Evolutionary conservation across 2,797 vertebrate genomes (phyloP), one percentile per base, ranked within the genome.

Genomic region (Apogon hyalosoma): DNA sequence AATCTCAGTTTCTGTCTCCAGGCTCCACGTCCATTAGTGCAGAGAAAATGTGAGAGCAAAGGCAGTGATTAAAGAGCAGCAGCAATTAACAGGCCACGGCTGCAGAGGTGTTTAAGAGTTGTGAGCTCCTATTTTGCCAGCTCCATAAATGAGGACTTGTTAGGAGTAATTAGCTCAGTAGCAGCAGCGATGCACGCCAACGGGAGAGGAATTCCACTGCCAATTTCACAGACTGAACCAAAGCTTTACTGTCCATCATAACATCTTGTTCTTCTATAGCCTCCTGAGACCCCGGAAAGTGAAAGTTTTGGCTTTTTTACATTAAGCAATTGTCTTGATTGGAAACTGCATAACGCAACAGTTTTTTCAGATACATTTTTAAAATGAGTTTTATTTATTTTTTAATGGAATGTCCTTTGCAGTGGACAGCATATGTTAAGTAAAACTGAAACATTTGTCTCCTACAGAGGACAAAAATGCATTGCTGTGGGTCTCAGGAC

Each of bases 101-200:
- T 90, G 82, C 65, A 60, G 79, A 91, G 79, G 87, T 91, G 90
- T 93, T 92, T 84, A 83, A 90, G 77, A 87, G 75, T 80, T 84
- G 71, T 69, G 65, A 83, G 78, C 63, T 46, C 46, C 39, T 69
- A 48, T 90, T 83, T 88, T 90, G 90, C 80, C 78, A 68, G 78
- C 85, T 79, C 82, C 77, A 83, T 92, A 90, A 94, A 92, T 78
- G 68, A 69, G 70, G 64, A 85, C 85, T 93, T 86, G 75, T 92
- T 89, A 74, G 73, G 78, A 90, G 85, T 90, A 92, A 93, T 94
- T 93, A 90, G 81, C 63, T 49, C 76, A 75, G 53, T 74, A 73
- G 78, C 68, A 50, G 70, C 77, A 77, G 79, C 73, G 79, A 68
- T 85, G 88, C 59, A 73, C 72, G 63, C 61, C 66, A 57, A 58